Percentiles rank a stretch among this genome's conserved stretches.
Evolutionary conservation across 2,113 vertebrate species (phyloP).

Genomic region (Irena cyanogastra): DNA sequence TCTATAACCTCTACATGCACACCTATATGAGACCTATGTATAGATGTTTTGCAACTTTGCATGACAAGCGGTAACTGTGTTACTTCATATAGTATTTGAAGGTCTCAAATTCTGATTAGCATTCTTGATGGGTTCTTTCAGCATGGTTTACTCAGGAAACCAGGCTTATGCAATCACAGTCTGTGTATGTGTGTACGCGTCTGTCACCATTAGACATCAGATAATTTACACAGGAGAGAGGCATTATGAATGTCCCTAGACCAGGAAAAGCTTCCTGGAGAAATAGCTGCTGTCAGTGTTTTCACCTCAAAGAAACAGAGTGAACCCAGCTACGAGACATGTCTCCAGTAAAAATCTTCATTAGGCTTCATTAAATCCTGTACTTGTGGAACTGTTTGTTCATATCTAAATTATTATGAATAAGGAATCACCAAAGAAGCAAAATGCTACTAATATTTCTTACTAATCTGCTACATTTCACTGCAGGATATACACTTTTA

Average conservation of each 20-base stretch:
- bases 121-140: slow-evolving; percentile 58
- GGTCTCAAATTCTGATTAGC: slow-evolving; percentile 38
- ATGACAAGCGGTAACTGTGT: not conserved
- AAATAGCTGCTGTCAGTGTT: slow-evolving; percentile 8
- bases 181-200: slow-evolving; percentile 55
- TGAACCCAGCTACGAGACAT: not conserved
- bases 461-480: not conserved
- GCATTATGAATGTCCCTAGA: slow-evolving; percentile 44
- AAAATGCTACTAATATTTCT: not conserved
- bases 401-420: not conserved
- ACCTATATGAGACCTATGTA: not conserved
- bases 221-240: slow-evolving; percentile 55
- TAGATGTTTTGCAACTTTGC: not conserved
- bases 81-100: not conserved
- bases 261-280: slow-evolving; percentile 17
- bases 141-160: slow-evolving; percentile 49
- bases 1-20: not conserved
- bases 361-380: not conserved
- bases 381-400: not conserved
- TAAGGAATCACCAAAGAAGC: not conserved
- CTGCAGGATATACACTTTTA: not conserved
- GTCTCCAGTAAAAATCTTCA: not conserved
- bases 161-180: slow-evolving; percentile 62
- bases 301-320: not conserved
- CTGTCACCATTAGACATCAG: slow-evolving; percentile 63